phyloP scores from a whole-genome alignment of 2,113 vertebrate species.

The Serilophus lunatus region DNA sequence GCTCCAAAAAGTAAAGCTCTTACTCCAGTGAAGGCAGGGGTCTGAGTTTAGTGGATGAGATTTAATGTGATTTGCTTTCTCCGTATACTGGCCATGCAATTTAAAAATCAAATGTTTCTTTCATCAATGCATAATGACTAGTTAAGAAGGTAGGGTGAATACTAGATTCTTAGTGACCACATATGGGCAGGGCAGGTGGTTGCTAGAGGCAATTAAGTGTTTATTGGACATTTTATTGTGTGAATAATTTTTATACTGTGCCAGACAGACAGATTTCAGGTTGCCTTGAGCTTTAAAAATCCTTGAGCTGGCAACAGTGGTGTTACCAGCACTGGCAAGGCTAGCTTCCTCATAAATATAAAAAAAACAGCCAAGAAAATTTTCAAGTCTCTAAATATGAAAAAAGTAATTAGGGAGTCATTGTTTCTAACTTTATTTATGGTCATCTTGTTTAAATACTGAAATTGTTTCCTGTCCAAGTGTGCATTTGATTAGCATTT shows the following conservation, averaged over 20 bases:
- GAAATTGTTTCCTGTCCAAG: not conserved
- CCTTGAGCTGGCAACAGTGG: not conserved
- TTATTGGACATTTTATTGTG: not conserved
- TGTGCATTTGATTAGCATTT: not conserved
- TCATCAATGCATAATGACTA: not conserved
- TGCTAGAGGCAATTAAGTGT: not conserved
- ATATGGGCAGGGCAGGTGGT: not conserved
- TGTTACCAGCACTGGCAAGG: not conserved
- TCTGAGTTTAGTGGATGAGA: not conserved
- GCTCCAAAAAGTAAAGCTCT: not conserved
- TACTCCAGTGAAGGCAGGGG: not conserved
- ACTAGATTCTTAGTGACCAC: not conserved
- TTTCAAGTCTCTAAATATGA: not conserved
- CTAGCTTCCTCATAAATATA: not conserved
- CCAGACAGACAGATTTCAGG: not conserved
- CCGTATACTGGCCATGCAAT: not conserved
- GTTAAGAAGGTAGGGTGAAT: not conserved
- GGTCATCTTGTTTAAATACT: not conserved
- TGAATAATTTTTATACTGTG: not conserved
- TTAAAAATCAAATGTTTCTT: not conserved
- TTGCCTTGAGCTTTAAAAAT: conserved; percentile 5
- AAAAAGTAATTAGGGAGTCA: not conserved
- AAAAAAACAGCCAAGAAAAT: not conserved
- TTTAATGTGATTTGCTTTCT: not conserved
- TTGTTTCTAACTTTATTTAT: not conserved